Evolutionary conservation across 2,797 vertebrate species (phyloP).

Genomic region (Enoplosus armatus): DNA sequence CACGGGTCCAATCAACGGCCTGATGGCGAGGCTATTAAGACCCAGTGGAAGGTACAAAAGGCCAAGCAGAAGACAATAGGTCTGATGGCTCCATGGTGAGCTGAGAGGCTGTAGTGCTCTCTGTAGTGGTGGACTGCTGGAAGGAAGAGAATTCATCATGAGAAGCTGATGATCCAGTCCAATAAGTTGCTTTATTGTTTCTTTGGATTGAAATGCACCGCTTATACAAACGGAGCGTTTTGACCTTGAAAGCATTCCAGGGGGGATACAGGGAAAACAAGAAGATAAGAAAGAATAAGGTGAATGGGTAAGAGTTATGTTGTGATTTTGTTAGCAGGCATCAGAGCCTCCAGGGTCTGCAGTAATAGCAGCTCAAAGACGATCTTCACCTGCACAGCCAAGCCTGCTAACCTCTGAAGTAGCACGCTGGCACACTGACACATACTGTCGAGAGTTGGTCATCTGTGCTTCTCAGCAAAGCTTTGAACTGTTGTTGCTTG

Average conservation of each 20-base stretch:
- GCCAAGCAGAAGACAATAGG: slow-evolving; percentile 38
- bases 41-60: slow-evolving; percentile 36
- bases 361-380: slow-evolving; percentile 18
- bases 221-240: slow-evolving; percentile 28
- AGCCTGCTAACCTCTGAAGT: slow-evolving; percentile 29
- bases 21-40: slow-evolving; percentile 37
- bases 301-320: slow-evolving; percentile 20
- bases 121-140: background rate
- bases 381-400: slow-evolving; percentile 11
- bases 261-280: slow-evolving; percentile 22
- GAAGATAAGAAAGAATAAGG: slow-evolving; percentile 32
- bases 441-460: slow-evolving; percentile 39
- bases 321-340: slow-evolving; percentile 32
- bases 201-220: slow-evolving; percentile 29
- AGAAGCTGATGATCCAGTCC: slow-evolving; percentile 27
- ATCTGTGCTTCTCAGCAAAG: slow-evolving; percentile 34
- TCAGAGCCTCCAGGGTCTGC: slow-evolving; percentile 16
- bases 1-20: slow-evolving; percentile 57
- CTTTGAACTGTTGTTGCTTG: slow-evolving; percentile 55
- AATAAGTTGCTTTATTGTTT: slow-evolving; percentile 36
- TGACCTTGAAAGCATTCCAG: slow-evolving; percentile 48
- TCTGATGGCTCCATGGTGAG: slow-evolving; percentile 20
- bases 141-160: slow-evolving; percentile 23
- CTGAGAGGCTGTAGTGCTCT: background rate
- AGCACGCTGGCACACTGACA: slow-evolving; percentile 27